phyloP scores from a whole-genome alignment of 2,113 vertebrate genomes.

The Mormyrus lacerda region DNA sequence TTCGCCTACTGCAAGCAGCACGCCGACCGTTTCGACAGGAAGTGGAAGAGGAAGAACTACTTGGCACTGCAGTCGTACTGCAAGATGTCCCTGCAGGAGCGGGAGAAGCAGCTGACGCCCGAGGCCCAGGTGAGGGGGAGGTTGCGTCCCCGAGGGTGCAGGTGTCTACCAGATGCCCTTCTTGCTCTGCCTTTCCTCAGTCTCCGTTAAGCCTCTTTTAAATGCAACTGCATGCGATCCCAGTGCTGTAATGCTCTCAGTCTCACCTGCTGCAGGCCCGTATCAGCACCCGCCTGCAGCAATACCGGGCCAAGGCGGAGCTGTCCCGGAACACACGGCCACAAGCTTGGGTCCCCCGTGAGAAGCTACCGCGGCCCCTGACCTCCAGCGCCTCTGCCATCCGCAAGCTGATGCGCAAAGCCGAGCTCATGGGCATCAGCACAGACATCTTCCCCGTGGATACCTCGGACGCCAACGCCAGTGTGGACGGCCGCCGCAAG shows the following conservation, averaged over 20 bases:
- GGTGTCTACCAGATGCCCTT: neutral
- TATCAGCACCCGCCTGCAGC: constrained; percentile 87
- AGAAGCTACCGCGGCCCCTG: constrained; percentile 87
- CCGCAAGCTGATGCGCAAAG: constrained; percentile 93
- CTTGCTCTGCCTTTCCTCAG: neutral
- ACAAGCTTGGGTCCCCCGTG: constrained; percentile 93
- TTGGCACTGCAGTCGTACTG: constrained; percentile 99
- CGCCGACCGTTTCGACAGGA: constrained; percentile 95
- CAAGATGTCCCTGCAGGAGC: constrained; percentile 90
- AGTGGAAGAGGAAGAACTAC: constrained; percentile 99
- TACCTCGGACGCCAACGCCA: constrained; percentile 87
- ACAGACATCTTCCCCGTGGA: constrained; percentile 96
- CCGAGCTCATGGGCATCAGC: constrained; percentile 96
- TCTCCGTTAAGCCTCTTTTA: neutral
- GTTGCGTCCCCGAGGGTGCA: neutral
- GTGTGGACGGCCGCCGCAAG: constrained; percentile 88
- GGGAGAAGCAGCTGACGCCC: constrained; percentile 88
- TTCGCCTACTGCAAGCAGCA: constrained; percentile 99
- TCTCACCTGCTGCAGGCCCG: constrained; percentile 63
- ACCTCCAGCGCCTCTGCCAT: constrained; percentile 96
- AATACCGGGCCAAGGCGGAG: constrained; percentile 91
- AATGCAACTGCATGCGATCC: neutral
- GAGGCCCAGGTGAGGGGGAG: constrained; percentile 81
- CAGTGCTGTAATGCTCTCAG: neutral
- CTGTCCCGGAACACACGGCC: constrained; percentile 87